These are phyloP conservation scores for Sebastes ruberrimus DNA, from an alignment of 2,797 vertebrate genomes.

Conservation along the genomic window DNA sequence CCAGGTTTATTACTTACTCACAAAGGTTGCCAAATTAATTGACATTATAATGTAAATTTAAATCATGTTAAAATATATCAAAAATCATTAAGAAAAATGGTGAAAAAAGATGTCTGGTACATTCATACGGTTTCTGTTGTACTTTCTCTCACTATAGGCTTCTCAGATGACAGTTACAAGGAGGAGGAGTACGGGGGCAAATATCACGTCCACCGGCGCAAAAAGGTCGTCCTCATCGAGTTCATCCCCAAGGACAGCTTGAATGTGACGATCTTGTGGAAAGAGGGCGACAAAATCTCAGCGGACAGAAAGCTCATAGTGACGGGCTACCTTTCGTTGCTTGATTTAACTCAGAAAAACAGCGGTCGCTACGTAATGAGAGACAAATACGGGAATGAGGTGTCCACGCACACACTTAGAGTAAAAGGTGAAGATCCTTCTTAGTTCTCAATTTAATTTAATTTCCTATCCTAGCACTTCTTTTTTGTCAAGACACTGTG, in stretches of 20 bases:
- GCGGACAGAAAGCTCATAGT: background rate
- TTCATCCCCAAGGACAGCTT: background rate
- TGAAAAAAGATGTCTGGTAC: background rate
- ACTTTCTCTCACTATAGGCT: constrained; percentile 5
- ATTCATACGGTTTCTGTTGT: background rate
- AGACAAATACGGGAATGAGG: rapidly evolving
- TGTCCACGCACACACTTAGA: rapidly evolving
- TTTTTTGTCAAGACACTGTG: background rate
- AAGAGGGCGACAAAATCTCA: rapidly evolving
- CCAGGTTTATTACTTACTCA: background rate
- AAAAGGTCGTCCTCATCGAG: background rate
- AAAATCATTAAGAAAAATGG: rapidly evolving
- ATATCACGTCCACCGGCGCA: rapidly evolving
- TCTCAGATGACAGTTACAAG: rapidly evolving
- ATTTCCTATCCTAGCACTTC: background rate
- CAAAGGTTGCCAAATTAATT: background rate
- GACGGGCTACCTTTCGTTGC: rapidly evolving
- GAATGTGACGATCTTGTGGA: constrained; percentile 6
- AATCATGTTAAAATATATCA: background rate
- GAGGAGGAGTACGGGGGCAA: background rate
- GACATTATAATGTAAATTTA: background rate
- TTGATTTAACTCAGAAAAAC: constrained; percentile 20
- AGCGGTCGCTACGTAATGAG: constrained; percentile 7
- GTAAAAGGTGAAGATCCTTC: constrained; percentile 23
- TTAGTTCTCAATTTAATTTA: background rate